Conservation (phyloP, 2,797 vertebrate species). For the Myotis planiceps region DNA sequence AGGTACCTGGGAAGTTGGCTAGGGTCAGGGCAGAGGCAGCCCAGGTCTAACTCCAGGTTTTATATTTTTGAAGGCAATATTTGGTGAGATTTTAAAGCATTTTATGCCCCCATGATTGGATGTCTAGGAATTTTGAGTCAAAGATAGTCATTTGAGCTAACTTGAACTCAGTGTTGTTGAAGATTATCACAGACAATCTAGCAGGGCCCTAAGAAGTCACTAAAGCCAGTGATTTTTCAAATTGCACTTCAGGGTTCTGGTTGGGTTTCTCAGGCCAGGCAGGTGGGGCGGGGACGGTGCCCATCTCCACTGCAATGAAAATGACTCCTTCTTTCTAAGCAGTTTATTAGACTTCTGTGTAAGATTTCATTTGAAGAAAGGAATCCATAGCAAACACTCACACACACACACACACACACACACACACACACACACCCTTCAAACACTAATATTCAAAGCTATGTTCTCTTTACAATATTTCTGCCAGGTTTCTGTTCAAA, state of each 20-base stretch:
- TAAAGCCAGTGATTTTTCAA: background rate
- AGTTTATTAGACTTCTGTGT: background rate
- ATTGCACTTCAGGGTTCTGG: background rate
- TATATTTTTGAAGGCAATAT: background rate
- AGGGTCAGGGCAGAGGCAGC: rapidly evolving
- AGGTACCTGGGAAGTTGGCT: background rate
- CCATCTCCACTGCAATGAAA: background rate
- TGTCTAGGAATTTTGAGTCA: background rate
- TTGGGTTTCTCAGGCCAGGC: background rate
- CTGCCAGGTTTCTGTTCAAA: background rate
- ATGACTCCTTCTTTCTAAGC: background rate
- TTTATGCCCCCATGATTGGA: background rate
- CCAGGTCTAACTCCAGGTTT: background rate
- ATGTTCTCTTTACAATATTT: background rate
- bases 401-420: no score
- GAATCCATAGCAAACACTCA: background rate
- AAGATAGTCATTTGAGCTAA: background rate
- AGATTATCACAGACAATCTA: background rate
- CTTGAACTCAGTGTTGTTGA: background rate
- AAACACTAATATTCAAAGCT: background rate
- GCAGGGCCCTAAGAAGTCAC: background rate
- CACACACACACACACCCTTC: background rate
- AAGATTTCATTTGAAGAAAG: slow-evolving; percentile 4
- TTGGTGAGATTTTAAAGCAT: background rate
- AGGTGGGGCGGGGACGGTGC: rapidly evolving